Evolutionary conservation across 2,888 invertebrate species (phyloP).

Genomic region (Drosophila pseudotakahashii): DNA sequence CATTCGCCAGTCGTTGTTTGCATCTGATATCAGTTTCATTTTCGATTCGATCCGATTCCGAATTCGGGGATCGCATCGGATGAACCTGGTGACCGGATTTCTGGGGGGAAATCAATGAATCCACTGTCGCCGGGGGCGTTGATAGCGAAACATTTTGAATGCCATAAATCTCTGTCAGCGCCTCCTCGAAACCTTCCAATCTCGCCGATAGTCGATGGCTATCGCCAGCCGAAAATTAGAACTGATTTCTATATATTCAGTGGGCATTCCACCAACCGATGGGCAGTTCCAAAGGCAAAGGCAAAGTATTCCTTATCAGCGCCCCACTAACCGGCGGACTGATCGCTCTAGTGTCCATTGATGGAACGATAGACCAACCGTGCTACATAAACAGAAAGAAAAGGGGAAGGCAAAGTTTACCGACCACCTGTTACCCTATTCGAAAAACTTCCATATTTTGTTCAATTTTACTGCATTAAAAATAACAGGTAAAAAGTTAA

Average conservation of each 20-base stretch:
- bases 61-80: constrained; percentile 26
- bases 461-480: too few species aligned
- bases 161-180: constrained; percentile 73
- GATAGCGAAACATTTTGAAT: constrained; percentile 44
- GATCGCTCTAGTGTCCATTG: constrained; percentile 20
- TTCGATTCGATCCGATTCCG: constrained; percentile 48
- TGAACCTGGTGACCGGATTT: constrained; percentile 11
- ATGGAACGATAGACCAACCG: constrained; percentile 12
- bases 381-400: background rate
- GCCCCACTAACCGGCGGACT: constrained; percentile 30
- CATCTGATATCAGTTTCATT: constrained; percentile 60
- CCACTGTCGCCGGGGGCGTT: constrained; percentile 32
- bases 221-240: constrained; percentile 25
- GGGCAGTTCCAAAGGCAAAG: constrained; percentile 30
- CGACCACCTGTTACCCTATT: background rate
- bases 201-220: constrained; percentile 30
- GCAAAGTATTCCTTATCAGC: constrained; percentile 35
- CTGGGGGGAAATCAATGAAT: constrained; percentile 14
- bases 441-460: background rate
- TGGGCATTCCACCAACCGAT: constrained; percentile 3
- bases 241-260: constrained; percentile 32
- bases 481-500: too few species aligned
- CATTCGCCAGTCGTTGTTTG: constrained; percentile 43
- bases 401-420: background rate
- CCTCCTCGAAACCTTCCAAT: constrained; percentile 27